Evolutionary conservation across 37 sponge, comb jelly and placozoan genomes (phyloP).

Genomic region (Cliona cf. orientalis): DNA sequence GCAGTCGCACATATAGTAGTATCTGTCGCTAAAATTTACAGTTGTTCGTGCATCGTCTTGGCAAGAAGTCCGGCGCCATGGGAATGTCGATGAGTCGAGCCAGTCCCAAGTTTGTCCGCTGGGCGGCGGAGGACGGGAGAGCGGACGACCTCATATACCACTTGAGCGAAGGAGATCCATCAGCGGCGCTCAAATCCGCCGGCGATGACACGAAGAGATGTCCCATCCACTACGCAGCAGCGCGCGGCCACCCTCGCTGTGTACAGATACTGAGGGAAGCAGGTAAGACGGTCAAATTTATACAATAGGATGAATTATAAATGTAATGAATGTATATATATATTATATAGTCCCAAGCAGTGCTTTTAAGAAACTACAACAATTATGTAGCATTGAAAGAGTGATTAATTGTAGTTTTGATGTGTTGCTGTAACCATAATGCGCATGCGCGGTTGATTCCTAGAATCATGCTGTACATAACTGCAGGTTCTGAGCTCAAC

Average conservation of each 20-base stretch:
- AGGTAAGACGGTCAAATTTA: too few species aligned
- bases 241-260: constrained; percentile 56
- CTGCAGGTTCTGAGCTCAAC: constrained; percentile 33
- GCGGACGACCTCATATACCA: constrained; percentile 61
- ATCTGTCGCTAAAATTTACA: too few species aligned
- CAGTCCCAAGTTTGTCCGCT: constrained; percentile 21
- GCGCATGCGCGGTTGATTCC: too few species aligned
- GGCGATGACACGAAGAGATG: constrained; percentile 12
- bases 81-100: constrained; percentile 32
- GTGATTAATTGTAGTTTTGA: too few species aligned
- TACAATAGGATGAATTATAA: too few species aligned
- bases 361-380: neutral
- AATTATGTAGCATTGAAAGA: too few species aligned
- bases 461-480: too few species aligned
- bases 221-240: constrained; percentile 59
- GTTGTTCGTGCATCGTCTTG: too few species aligned
- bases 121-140: constrained; percentile 80
- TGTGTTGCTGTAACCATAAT: too few species aligned
- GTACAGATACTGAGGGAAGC: constrained; percentile 44
- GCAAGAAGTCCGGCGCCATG: too few species aligned
- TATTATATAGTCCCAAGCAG: neutral
- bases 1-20: too few species aligned
- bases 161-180: constrained; percentile 10
- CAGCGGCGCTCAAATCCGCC: constrained; percentile 1
- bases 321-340: neutral